Conservation (phyloP, 2,888 invertebrate species). For the Volucella zonaria region DNA sequence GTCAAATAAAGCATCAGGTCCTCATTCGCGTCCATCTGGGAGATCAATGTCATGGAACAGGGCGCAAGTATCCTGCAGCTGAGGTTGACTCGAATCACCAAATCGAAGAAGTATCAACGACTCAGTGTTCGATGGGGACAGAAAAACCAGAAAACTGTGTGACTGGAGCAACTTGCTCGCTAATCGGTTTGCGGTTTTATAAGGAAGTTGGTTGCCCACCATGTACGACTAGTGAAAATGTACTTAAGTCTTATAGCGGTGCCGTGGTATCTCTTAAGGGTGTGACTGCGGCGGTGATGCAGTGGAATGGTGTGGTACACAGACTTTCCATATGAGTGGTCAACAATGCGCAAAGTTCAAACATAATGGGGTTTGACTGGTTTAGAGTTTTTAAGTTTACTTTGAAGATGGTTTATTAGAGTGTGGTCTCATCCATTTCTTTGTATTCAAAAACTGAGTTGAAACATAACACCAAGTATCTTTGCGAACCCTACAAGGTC, state of each 20-base stretch:
- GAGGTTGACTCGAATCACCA: background rate
- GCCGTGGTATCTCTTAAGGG: too few relatives aligned
- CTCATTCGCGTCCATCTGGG: background rate
- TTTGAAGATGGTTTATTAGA: background rate
- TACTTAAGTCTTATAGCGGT: too few relatives aligned
- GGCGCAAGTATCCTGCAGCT: background rate
- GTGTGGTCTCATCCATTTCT: background rate
- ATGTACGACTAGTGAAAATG: too few relatives aligned
- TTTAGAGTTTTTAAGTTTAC: background rate
- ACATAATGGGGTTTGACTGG: background rate
- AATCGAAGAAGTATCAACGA: constrained; percentile 4
- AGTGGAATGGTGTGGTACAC: too few relatives aligned
- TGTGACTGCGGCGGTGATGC: too few relatives aligned
- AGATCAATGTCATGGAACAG: background rate
- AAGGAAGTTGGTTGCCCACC: background rate
- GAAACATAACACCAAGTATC: background rate
- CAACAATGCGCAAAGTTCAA: background rate
- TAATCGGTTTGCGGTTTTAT: too few relatives aligned
- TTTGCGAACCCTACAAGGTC: too few relatives aligned
- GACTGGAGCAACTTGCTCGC: constrained; percentile 13
- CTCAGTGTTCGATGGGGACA: background rate
- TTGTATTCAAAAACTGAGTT: background rate
- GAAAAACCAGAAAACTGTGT: constrained; percentile 40
- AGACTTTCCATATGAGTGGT: background rate
- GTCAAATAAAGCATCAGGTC: background rate